Evolutionary conservation across 2,888 invertebrate genomes (phyloP).

Genomic region (Philonicus albiceps): DNA sequence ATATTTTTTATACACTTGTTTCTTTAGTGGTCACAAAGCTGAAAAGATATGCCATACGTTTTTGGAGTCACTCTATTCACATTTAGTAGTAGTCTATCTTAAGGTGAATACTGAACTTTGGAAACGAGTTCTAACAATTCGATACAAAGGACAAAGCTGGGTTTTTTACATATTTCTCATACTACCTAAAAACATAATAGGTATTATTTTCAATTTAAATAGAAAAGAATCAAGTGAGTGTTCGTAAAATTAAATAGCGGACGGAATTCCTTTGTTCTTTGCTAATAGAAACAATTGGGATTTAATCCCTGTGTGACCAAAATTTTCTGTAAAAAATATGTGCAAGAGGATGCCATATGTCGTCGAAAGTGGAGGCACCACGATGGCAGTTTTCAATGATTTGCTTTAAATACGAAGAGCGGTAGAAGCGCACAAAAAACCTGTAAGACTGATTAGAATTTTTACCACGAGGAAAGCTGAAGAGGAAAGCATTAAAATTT

Average conservation of each 20-base stretch:
- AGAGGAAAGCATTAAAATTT: background rate
- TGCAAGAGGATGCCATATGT: background rate
- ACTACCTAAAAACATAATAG: no score
- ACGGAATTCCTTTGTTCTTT: background rate
- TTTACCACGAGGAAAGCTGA: background rate
- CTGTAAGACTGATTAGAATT: slow-evolving; percentile 8
- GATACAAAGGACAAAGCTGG: no score
- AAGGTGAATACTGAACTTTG: no score
- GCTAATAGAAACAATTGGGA: background rate
- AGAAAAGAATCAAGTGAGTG: background rate
- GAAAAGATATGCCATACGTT: no score
- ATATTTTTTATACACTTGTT: no score
- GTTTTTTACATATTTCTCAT: no score
- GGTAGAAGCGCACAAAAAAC: background rate
- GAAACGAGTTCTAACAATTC: no score
- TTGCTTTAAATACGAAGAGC: background rate
- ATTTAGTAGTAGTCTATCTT: no score
- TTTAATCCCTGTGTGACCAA: background rate
- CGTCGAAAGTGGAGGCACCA: background rate
- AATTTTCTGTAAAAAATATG: background rate
- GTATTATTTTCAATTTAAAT: no score
- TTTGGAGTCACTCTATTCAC: no score
- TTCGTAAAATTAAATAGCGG: background rate
- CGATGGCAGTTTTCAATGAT: background rate
- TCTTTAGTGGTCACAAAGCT: no score